Conservation (phyloP, 2,797 vertebrate species). For the Neomorphus geoffroyi region DNA sequence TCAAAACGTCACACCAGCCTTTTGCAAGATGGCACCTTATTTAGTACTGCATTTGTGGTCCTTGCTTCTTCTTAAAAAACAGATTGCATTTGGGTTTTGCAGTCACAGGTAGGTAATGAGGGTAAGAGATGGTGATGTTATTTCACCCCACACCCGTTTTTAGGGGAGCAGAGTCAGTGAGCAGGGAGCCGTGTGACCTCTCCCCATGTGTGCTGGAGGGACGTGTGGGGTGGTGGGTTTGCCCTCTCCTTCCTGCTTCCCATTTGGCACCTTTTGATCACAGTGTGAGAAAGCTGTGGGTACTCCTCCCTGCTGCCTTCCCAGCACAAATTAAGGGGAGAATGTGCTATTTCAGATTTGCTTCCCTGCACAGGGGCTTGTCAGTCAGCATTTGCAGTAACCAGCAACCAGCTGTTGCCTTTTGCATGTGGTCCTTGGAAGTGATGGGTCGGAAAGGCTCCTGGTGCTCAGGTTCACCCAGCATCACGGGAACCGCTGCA, state of each 20-base stretch:
- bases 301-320: background rate
- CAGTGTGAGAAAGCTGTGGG: background rate
- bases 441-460: background rate
- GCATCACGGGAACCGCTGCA: background rate
- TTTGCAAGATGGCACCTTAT: background rate
- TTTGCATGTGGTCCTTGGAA: background rate
- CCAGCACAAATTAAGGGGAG: background rate
- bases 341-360: background rate
- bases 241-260: background rate
- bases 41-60: accelerated
- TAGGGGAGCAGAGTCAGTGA: background rate
- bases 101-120: background rate
- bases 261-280: background rate
- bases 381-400: background rate
- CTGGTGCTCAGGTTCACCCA: accelerated
- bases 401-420: background rate
- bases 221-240: accelerated
- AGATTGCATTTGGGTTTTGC: background rate
- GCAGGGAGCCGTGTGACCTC: accelerated
- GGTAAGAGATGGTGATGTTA: accelerated
- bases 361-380: background rate
- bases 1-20: accelerated
- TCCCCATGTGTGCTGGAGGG: background rate
- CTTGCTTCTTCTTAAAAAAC: background rate
- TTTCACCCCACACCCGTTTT: background rate